Conservation (phyloP, 1,140 invertebrate species). For the Trachymyrmex septentrionalis region DNA sequence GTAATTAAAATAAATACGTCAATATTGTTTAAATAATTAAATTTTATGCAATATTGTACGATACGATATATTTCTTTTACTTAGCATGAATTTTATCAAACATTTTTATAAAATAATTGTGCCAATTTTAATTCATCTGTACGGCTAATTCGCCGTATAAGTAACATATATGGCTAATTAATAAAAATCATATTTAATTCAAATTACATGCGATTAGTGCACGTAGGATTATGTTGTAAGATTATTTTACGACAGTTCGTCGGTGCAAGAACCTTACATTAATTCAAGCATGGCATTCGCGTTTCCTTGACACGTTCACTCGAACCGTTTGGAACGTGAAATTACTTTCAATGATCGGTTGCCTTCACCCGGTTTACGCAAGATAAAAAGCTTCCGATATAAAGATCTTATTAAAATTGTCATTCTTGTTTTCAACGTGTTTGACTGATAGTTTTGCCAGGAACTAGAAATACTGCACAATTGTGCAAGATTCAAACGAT, state of each 20-base stretch:
- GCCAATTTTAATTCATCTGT: constrained; percentile 6
- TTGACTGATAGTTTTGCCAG: not conserved
- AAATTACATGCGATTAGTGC: not conserved
- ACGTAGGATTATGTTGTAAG: constrained; percentile 37
- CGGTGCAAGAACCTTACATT: constrained; percentile 40
- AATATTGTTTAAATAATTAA: not conserved
- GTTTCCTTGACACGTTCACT: constrained; percentile 73
- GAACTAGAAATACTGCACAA: not conserved
- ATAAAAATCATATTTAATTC: constrained; percentile 24
- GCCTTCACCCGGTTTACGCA: constrained; percentile 73
- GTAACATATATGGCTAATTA: too few species aligned
- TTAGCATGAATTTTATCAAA: not conserved
- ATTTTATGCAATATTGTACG: not conserved
- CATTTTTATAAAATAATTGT: constrained; percentile 8
- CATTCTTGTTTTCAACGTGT: not conserved
- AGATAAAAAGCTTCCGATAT: constrained; percentile 50
- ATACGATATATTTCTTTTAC: not conserved
- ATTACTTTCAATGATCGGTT: constrained; percentile 76
- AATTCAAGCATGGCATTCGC: constrained; percentile 35
- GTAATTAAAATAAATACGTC: not conserved
- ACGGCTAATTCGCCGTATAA: not conserved
- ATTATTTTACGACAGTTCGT: constrained; percentile 39
- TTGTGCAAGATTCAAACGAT: not conserved
- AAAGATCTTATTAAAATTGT: constrained; percentile 35
- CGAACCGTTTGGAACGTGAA: constrained; percentile 67